Percentiles rank a stretch among this genome's conserved stretches.
These are phyloP conservation scores for Cyprinodon tularosa DNA, from an alignment of 2,113 vertebrate species.

Conservation along the genomic window DNA sequence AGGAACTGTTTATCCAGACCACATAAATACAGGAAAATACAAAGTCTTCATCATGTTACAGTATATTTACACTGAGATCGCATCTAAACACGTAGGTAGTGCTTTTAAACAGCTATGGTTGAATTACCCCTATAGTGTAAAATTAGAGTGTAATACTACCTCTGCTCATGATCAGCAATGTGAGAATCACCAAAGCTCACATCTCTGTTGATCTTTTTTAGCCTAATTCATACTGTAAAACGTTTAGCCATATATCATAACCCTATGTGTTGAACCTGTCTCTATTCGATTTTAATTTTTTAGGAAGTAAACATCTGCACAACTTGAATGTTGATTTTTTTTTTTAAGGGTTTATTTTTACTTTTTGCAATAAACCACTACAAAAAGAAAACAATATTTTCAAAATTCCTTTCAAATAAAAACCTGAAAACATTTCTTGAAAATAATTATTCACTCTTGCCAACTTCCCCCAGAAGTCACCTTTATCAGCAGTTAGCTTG, in stretches of 20 bases:
- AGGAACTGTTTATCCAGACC: not conserved
- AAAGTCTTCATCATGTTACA: not conserved
- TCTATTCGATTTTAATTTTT: not conserved
- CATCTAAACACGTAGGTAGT: not conserved
- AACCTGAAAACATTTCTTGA: not conserved
- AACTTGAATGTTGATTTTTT: too few relatives aligned
- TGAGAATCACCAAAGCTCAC: not conserved
- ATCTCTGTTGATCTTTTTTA: not conserved
- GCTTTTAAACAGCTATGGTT: slow-evolving; percentile 26
- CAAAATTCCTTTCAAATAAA: not conserved
- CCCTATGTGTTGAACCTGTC: not conserved
- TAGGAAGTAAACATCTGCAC: too few relatives aligned
- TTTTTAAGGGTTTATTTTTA: not conserved
- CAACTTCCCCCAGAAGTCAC: not conserved
- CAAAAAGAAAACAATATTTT: not conserved
- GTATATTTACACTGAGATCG: not conserved
- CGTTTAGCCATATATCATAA: not conserved
- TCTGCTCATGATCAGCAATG: slow-evolving; percentile 1
- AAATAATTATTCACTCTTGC: not conserved
- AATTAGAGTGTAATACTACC: slow-evolving; percentile 25
- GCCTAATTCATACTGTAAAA: not conserved
- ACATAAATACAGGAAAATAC: not conserved
- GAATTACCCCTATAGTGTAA: slow-evolving; percentile 16
- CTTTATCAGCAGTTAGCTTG: not conserved
- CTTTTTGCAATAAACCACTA: not conserved